A percentile compares a stretch with the other conserved stretches of the same genome.
Evolutionary conservation across 2,113 vertebrate genomes (phyloP).

Genomic region (Rattus norvegicus): DNA sequence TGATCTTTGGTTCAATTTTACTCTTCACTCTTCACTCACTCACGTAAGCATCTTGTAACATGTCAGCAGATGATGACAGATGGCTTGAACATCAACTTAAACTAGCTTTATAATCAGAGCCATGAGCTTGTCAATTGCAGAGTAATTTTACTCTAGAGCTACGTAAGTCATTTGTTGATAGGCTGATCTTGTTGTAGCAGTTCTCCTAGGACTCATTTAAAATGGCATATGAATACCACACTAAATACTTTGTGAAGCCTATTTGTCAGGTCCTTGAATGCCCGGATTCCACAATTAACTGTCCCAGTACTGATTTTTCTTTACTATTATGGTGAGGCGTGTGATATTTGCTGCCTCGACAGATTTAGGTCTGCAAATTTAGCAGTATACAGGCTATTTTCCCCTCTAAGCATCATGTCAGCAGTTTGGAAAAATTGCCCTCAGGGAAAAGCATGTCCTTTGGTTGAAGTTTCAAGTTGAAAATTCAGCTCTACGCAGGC

Average conservation of each 20-base stretch:
- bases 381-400: not conserved
- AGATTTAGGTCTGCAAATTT: slow-evolving; percentile 40
- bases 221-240: not conserved
- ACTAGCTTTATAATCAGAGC: not conserved
- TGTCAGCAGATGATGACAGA: slow-evolving; percentile 38
- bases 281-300: slow-evolving; percentile 14
- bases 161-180: not conserved
- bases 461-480: not conserved
- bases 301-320: not conserved
- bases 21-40: not conserved
- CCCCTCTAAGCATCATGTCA: not conserved
- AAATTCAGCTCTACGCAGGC: not conserved
- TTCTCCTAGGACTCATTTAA: not conserved
- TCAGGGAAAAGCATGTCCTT: not conserved
- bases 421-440: slow-evolving; percentile 11
- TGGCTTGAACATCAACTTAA: not conserved
- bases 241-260: not conserved
- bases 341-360: slow-evolving; percentile 8
- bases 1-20: not conserved
- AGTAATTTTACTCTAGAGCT: slow-evolving; percentile 32
- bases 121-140: not conserved
- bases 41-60: not conserved
- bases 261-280: not conserved
- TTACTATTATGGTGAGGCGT: not conserved
- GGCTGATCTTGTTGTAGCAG: not conserved